phyloP scores from a whole-genome alignment of 2,113 vertebrate genomes.

The Rutilus rutilus region DNA sequence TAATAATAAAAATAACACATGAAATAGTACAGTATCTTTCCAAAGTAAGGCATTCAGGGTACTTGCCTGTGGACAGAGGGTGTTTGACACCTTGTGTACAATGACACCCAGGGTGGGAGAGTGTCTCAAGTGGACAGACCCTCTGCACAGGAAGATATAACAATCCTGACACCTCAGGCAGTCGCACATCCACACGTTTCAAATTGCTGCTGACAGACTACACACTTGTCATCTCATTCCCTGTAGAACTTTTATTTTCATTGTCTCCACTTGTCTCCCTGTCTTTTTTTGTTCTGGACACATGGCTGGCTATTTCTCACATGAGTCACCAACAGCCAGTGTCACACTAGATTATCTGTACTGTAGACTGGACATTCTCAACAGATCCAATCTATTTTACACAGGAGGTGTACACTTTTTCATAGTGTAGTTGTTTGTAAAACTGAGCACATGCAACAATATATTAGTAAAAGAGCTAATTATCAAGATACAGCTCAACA shows the following conservation, averaged over 20 bases:
- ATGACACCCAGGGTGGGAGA: slow-evolving; percentile 69
- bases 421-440: background rate
- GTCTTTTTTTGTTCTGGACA: slow-evolving; percentile 24
- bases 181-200: slow-evolving; percentile 50
- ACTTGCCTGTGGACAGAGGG: slow-evolving; percentile 75
- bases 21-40: slow-evolving; percentile 1
- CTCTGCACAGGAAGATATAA: slow-evolving; percentile 25
- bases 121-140: slow-evolving; percentile 71
- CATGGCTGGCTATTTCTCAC: slow-evolving; percentile 15
- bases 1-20: background rate
- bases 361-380: slow-evolving; percentile 15
- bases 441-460: background rate
- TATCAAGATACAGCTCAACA: no score
- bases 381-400: background rate
- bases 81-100: slow-evolving; percentile 74
- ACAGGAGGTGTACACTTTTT: background rate
- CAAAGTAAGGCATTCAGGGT: slow-evolving; percentile 64
- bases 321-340: slow-evolving; percentile 52
- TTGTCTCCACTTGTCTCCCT: slow-evolving; percentile 14
- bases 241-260: slow-evolving; percentile 58
- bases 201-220: slow-evolving; percentile 59
- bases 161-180: slow-evolving; percentile 44
- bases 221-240: slow-evolving; percentile 67
- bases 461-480: no score
- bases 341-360: slow-evolving; percentile 53